Conservation (phyloP, 1,140 invertebrate species). For the Drosophila repletoides region DNA sequence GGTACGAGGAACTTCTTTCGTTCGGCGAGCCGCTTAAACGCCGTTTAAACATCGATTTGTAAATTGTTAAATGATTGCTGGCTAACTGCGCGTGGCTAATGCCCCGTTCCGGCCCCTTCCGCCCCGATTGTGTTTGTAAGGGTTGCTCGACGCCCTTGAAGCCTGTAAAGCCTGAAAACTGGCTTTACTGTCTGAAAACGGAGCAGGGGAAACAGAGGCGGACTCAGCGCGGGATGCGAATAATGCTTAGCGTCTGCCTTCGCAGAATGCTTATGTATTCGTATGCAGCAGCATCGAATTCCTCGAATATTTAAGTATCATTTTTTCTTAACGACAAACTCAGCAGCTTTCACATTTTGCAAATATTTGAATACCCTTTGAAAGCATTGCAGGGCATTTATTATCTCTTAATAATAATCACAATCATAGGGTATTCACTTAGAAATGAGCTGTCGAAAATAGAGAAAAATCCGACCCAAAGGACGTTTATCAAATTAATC, state of each 20-base stretch:
- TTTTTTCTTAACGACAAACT: conserved; percentile 38
- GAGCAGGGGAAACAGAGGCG: neutral
- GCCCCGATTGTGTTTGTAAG: conserved; percentile 53
- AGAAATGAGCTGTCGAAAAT: too few relatives aligned
- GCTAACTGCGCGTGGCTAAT: conserved; percentile 77
- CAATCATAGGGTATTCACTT: too few relatives aligned
- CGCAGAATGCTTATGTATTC: conserved; percentile 6
- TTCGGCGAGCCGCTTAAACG: conserved; percentile 29
- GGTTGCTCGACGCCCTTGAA: conserved; percentile 42
- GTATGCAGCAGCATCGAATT: conserved; percentile 53
- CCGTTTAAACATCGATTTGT: conserved; percentile 80
- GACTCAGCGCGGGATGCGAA: neutral
- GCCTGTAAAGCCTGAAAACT: too few relatives aligned
- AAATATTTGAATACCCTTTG: conserved; percentile 1
- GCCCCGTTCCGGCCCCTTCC: conserved; percentile 26
- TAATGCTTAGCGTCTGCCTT: conserved; percentile 14
- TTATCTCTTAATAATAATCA: too few relatives aligned
- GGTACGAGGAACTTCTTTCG: conserved; percentile 5
- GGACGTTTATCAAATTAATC: too few relatives aligned
- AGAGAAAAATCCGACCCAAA: too few relatives aligned
- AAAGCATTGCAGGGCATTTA: neutral
- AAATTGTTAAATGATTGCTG: conserved; percentile 79
- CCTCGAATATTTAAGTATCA: conserved; percentile 60
- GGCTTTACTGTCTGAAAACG: too few relatives aligned
- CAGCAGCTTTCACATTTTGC: neutral